Evolutionary conservation across 37 sponge, comb jelly and placozoan genomes (phyloP).

Genomic region (Haliclona indistincta): DNA sequence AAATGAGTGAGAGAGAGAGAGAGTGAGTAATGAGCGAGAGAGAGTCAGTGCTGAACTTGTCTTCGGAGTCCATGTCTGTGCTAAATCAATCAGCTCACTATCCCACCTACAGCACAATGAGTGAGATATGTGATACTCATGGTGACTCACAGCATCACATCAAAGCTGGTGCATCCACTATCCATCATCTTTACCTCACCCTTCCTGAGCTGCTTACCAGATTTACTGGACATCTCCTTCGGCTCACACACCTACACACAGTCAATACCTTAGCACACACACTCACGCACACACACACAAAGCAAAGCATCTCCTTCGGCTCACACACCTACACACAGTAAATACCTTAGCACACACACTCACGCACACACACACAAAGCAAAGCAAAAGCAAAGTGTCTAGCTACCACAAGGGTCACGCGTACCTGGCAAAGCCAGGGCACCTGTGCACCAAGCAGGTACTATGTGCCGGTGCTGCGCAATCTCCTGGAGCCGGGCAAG

Average conservation of each 20-base stretch:
- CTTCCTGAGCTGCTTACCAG: slow-evolving; percentile 61
- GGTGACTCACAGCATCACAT: slow-evolving; percentile 64
- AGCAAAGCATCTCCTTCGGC: slow-evolving; percentile 37
- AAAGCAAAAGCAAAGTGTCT: too few relatives aligned
- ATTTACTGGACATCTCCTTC: slow-evolving; percentile 50
- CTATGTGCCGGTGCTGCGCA: too few relatives aligned
- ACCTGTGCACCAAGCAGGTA: too few relatives aligned
- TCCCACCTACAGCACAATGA: slow-evolving; percentile 71
- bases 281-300: not conserved
- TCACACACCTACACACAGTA: slow-evolving; percentile 42
- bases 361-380: not conserved
- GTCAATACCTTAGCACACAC: not conserved
- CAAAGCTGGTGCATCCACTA: slow-evolving; percentile 63
- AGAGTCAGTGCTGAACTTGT: slow-evolving; percentile 30
- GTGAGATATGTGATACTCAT: not conserved
- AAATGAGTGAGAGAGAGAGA: not conserved
- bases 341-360: not conserved
- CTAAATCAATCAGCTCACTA: slow-evolving; percentile 75
- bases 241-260: slow-evolving; percentile 43
- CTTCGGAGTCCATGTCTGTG: slow-evolving; percentile 84
- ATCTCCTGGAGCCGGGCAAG: too few relatives aligned
- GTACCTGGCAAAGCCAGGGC: too few relatives aligned
- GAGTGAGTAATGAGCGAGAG: not conserved
- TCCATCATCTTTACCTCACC: slow-evolving; percentile 84
- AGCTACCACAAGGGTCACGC: too few relatives aligned